A percentile compares a stretch with the other conserved stretches of the same genome.
Evolutionary conservation across 2,888 invertebrate genomes (phyloP).

Genomic region (Lepidochitona cinerea): DNA sequence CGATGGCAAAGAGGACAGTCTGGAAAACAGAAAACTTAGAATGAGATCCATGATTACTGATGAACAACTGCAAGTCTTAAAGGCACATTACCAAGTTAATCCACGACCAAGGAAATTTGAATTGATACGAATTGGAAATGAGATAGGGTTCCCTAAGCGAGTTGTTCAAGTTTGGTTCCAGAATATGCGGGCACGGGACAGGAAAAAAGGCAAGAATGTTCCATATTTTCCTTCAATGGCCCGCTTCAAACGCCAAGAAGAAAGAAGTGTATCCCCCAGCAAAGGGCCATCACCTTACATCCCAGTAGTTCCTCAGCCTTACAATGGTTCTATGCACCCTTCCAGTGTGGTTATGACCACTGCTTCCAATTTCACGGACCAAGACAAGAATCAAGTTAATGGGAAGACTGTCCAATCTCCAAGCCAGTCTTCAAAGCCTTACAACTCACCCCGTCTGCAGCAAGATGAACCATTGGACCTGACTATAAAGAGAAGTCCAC

Average conservation of each 20-base stretch:
- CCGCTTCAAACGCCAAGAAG: slow-evolving; percentile 41
- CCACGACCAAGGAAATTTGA: slow-evolving; percentile 95
- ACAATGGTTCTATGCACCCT: slow-evolving; percentile 3
- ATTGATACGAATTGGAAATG: slow-evolving; percentile 85
- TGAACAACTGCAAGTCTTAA: slow-evolving; percentile 90
- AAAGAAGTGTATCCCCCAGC: slow-evolving; percentile 16
- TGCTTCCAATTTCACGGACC: background rate
- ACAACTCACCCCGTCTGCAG: slow-evolving; percentile 1
- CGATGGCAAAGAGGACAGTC: slow-evolving; percentile 20
- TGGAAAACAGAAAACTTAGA: slow-evolving; percentile 80
- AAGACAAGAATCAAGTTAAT: background rate
- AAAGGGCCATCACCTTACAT: slow-evolving; percentile 43
- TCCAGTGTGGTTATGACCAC: background rate
- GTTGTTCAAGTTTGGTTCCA: slow-evolving; percentile 99
- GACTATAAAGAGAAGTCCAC: slow-evolving; percentile 78
- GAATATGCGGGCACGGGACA: slow-evolving; percentile 86
- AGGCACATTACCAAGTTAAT: slow-evolving; percentile 90
- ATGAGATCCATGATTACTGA: slow-evolving; percentile 95
- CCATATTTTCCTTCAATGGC: slow-evolving; percentile 49
- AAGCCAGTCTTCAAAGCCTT: background rate
- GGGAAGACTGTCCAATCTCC: background rate
- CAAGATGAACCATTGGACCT: slow-evolving; percentile 82
- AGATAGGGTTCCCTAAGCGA: slow-evolving; percentile 94
- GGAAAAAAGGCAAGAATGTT: slow-evolving; percentile 69
- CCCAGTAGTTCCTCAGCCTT: slow-evolving; percentile 62